A percentile compares a stretch with the other conserved stretches of the same genome.
phyloP scores from a whole-genome alignment of 1,140 invertebrate genomes.

The Trissolcus basalis region DNA sequence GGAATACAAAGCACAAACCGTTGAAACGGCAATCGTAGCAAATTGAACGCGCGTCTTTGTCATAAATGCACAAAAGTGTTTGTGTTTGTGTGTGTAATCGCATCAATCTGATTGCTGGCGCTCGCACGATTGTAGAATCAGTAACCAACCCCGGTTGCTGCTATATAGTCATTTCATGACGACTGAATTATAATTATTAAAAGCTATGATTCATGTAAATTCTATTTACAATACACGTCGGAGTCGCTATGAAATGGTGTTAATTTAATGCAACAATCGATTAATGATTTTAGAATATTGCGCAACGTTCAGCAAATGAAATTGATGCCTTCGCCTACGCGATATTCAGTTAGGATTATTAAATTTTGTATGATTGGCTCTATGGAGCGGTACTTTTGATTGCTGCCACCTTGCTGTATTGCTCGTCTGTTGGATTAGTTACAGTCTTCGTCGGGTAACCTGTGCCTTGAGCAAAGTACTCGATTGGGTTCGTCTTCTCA shows the following conservation, averaged over 20 bases:
- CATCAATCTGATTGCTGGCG: conserved; percentile 1
- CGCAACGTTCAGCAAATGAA: background rate
- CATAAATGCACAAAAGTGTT: conserved; percentile 19
- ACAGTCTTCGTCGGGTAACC: conserved; percentile 18
- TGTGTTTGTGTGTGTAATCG: background rate
- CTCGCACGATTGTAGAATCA: background rate
- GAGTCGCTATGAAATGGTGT: conserved; percentile 14
- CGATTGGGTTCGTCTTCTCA: conserved; percentile 14
- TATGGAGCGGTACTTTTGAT: conserved; percentile 65
- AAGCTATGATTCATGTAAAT: conserved; percentile 36
- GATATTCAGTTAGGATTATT: conserved; percentile 12
- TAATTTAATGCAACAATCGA: conserved; percentile 1
- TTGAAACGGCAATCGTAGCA: background rate
- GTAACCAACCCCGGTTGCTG: background rate
- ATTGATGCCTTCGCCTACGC: background rate
- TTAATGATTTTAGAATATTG: conserved; percentile 5
- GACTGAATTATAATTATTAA: conserved; percentile 15
- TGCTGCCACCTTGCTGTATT: conserved; percentile 70
- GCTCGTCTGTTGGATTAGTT: conserved; percentile 49
- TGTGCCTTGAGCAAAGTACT: conserved; percentile 9
- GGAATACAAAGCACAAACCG: background rate
- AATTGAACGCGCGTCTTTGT: conserved; percentile 5
- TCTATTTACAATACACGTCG: conserved; percentile 30
- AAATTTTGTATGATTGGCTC: conserved; percentile 4
- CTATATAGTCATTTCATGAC: conserved; percentile 26